Conservation (phyloP, 2,113 vertebrate genomes). For the Tringa solitaria region DNA sequence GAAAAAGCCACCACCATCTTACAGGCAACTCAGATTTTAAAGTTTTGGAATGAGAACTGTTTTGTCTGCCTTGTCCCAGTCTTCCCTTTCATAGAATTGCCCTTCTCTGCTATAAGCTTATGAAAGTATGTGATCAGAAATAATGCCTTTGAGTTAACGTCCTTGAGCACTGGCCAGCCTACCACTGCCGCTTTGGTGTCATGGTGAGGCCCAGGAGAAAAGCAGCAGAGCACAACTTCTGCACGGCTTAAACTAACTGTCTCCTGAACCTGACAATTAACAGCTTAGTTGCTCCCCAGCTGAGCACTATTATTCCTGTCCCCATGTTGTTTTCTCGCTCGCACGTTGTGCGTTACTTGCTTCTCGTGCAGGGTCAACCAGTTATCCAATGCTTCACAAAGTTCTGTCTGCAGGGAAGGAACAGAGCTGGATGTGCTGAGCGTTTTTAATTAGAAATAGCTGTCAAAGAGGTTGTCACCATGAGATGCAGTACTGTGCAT, state of each 20-base stretch:
- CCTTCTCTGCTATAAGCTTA: background rate
- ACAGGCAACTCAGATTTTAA: background rate
- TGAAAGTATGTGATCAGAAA: background rate
- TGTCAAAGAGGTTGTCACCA: background rate
- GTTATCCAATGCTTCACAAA: background rate
- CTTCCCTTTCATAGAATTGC: background rate
- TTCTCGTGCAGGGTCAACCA: background rate
- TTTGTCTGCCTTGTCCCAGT: background rate
- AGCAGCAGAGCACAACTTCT: background rate
- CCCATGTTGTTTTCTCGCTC: background rate
- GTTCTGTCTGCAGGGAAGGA: background rate
- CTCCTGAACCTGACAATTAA: background rate
- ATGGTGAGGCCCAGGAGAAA: background rate
- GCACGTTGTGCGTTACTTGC: fast-evolving
- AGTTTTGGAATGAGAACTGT: background rate
- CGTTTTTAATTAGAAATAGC: background rate
- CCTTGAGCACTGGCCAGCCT: background rate
- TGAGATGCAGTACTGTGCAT: background rate
- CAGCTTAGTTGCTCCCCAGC: background rate
- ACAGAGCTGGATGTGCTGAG: background rate
- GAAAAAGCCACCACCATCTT: background rate
- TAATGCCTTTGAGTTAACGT: background rate
- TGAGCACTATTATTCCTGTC: background rate
- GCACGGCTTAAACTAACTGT: background rate
- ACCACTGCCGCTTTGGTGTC: background rate